Base-by-base conservation (phyloP, 2,113 vertebrate genomes). In the Girardinichthys multiradiatus region DNA sequence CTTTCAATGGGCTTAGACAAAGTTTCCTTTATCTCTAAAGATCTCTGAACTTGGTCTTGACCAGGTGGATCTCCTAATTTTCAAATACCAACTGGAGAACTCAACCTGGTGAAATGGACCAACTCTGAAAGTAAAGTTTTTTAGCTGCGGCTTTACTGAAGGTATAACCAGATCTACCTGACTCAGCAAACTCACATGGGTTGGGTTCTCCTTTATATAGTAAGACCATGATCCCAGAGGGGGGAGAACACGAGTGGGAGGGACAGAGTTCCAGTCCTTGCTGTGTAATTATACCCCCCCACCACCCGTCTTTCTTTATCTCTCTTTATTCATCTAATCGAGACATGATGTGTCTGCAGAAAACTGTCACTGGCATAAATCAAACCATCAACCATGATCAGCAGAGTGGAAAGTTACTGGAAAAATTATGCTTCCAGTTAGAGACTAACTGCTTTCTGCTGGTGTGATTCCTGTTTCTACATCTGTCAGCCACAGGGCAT, bases 131-230 rank as follows among this genome's bases (percentile, higher is more conserved):
- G 54, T 54, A 19, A 26, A 35, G 35, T 70, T 39, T 24, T 3
- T 48, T 0, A 42, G 61, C 51, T 0, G 24, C 54, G 33, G 63
- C n/a, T 21, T n/a, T 14, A 8, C 24, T 58, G 45, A n/a, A 75
- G 24, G 24, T 27, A 66, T 58, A 66, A 80, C 57, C 86, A 65
- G 68, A 42, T 63, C 28, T 57, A 67, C 7, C 78, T 77, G 84
- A 81, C 45, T 86, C 79, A 78, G 83, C 31, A 14, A 64, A 71
- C 72, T 71, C 30, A 58, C n/a, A 28, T 67, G 35, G 74, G 24
- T 76, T 31, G 57, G 4, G 24, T 21, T 63, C 27, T 26, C n/a
- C 68, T 79, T 90, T 89, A 87, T 87, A 89, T 77, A 64, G 68
- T 57, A 69, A 0, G 70, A 51, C 69, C 72, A 2, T 28, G 58